phyloP scores from a whole-genome alignment of 30 jellyfish, hydroid and myxozoan genomes.

The Hydra vulgaris region DNA sequence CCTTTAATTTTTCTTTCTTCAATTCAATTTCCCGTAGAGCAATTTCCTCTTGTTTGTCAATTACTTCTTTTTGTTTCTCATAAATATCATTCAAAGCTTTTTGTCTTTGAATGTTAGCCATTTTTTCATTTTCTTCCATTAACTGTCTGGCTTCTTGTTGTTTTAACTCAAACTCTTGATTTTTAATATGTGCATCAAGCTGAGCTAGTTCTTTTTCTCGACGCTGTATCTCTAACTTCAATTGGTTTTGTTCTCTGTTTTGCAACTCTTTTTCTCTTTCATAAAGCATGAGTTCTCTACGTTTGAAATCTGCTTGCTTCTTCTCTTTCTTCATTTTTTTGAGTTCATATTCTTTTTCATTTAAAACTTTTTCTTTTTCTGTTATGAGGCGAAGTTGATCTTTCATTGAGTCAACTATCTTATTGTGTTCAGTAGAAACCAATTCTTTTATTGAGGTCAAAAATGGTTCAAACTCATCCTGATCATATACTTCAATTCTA shows the following conservation, averaged over 20 bases:
- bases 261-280: slow-evolving; percentile 21
- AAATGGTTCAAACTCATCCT: not conserved
- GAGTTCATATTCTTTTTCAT: slow-evolving; percentile 3
- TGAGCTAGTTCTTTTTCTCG: slow-evolving; percentile 27
- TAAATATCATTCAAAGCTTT: slow-evolving; percentile 10
- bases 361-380: slow-evolving; percentile 9
- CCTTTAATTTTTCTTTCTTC: slow-evolving; percentile 25
- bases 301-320: slow-evolving; percentile 1
- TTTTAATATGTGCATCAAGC: slow-evolving; percentile 11
- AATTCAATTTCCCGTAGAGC: slow-evolving; percentile 24
- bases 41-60: slow-evolving; percentile 14
- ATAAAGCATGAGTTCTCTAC: slow-evolving; percentile 17
- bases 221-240: slow-evolving; percentile 20
- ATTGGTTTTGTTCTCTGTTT: slow-evolving; percentile 18
- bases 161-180: slow-evolving; percentile 6
- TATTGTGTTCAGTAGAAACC: not conserved
- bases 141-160: slow-evolving; percentile 19
- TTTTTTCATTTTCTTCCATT: slow-evolving; percentile 12
- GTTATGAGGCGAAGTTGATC: slow-evolving; percentile 2
- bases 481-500: slow-evolving; percentile 15
- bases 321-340: slow-evolving; percentile 13
- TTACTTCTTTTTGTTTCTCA: slow-evolving; percentile 21
- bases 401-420: slow-evolving; percentile 4
- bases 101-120: slow-evolving; percentile 9
- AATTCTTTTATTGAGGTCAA: not conserved